These are phyloP conservation scores for Drosophila asahinai DNA, from an alignment of 1,140 invertebrate species.

Conservation along the genomic window DNA sequence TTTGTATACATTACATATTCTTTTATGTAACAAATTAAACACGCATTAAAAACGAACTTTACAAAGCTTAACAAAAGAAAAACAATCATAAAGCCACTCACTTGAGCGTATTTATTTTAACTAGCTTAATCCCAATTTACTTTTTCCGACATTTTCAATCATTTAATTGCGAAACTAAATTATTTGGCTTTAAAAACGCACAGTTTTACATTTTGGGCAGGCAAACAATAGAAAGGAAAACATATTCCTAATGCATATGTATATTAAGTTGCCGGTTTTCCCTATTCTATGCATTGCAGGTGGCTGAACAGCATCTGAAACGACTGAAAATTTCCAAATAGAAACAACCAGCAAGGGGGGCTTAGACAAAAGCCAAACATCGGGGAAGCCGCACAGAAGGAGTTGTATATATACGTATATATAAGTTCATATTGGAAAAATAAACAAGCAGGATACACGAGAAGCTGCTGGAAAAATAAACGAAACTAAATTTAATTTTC, in stretches of 20 bases:
- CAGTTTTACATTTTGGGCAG: conserved; percentile 19
- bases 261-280: conserved; percentile 56
- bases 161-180: conserved; percentile 25
- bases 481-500: conserved; percentile 47
- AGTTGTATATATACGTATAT: conserved; percentile 7
- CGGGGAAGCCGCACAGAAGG: conserved; percentile 9
- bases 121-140: conserved; percentile 8
- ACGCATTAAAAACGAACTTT: not conserved
- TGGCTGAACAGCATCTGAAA: conserved; percentile 38
- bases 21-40: not conserved
- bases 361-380: conserved; percentile 42
- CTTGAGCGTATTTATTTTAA: conserved; percentile 31
- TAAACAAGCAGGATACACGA: conserved; percentile 30
- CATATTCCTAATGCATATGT: conserved; percentile 46
- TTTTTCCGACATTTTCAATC: not conserved
- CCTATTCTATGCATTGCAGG: conserved; percentile 46
- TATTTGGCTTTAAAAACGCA: conserved; percentile 14
- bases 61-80: not conserved
- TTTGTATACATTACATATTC: not conserved
- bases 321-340: conserved; percentile 31
- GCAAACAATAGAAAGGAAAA: conserved; percentile 30
- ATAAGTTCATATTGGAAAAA: conserved; percentile 39
- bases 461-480: conserved; percentile 48
- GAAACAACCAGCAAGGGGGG: conserved; percentile 12
- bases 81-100: not conserved